Evolutionary conservation across 2,113 vertebrate genomes (phyloP).

Genomic region (Pseudonaja textilis): DNA sequence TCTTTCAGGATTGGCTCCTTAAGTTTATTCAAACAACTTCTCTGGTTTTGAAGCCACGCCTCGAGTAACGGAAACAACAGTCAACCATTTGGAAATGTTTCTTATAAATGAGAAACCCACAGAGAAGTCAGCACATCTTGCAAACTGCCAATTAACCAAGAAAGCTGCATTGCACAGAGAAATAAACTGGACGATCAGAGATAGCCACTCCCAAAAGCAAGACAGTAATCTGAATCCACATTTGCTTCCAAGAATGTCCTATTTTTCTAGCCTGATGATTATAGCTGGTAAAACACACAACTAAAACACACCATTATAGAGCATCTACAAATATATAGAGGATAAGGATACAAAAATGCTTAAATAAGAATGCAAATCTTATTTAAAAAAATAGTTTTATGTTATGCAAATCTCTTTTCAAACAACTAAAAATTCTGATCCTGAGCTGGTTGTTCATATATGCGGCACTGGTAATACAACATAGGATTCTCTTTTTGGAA

Average conservation of each 20-base stretch:
- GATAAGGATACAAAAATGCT: neutral
- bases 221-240: slow-evolving; percentile 18
- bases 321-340: neutral
- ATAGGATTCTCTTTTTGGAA: neutral
- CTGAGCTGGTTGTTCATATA: neutral
- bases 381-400: neutral
- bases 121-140: slow-evolving; percentile 25
- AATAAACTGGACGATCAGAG: slow-evolving; percentile 6
- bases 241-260: slow-evolving; percentile 35
- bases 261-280: slow-evolving; percentile 5
- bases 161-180: neutral
- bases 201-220: slow-evolving; percentile 10
- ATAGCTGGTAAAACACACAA: slow-evolving; percentile 14
- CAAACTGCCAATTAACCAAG: slow-evolving; percentile 40
- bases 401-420: neutral
- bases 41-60: slow-evolving; percentile 24
- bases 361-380: neutral
- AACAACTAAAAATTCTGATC: neutral
- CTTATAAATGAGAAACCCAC: slow-evolving; percentile 53
- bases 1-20: slow-evolving; percentile 21
- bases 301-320: neutral
- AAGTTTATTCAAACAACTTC: slow-evolving; percentile 24
- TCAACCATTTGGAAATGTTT: slow-evolving; percentile 44
- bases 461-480: neutral
- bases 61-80: slow-evolving; percentile 53